These are phyloP conservation scores for Liasis olivaceus DNA, from an alignment of 2,797 vertebrate genomes.

Conservation along the genomic window DNA sequence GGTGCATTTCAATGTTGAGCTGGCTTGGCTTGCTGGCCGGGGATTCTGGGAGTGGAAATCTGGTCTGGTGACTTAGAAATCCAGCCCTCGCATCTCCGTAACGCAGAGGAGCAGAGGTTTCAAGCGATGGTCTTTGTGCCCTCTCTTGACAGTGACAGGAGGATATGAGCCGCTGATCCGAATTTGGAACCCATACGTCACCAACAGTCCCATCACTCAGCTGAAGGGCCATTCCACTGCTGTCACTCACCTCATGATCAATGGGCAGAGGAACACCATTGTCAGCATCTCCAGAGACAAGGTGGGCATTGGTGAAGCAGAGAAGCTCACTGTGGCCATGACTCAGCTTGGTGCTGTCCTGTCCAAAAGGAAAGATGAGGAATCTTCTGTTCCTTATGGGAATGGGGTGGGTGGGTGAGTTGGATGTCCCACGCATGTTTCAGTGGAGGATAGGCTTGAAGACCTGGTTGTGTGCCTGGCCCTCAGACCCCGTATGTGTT, in stretches of 20 bases:
- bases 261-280: slow-evolving; percentile 48
- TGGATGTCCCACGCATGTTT: background rate
- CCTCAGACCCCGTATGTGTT: too few species aligned
- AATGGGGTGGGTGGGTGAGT: background rate
- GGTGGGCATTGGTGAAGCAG: slow-evolving; percentile 31
- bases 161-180: slow-evolving; percentile 63
- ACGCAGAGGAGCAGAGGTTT: background rate
- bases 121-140: background rate
- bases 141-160: slow-evolving; percentile 54
- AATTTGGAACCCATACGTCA: slow-evolving; percentile 69
- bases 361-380: background rate
- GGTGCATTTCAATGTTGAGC: background rate
- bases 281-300: slow-evolving; percentile 73
- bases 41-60: background rate
- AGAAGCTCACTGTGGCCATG: too few species aligned
- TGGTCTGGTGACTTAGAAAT: background rate
- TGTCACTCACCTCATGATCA: slow-evolving; percentile 60
- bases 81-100: background rate
- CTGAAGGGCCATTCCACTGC: slow-evolving; percentile 69
- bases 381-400: background rate
- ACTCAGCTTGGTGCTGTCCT: too few species aligned
- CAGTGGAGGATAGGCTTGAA: too few species aligned
- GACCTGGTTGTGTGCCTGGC: too few species aligned
- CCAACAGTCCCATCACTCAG: slow-evolving; percentile 58
- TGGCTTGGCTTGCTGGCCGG: background rate